Base-by-base conservation (phyloP, 2,797 vertebrate genomes). In the Sarcoramphus papa region DNA sequence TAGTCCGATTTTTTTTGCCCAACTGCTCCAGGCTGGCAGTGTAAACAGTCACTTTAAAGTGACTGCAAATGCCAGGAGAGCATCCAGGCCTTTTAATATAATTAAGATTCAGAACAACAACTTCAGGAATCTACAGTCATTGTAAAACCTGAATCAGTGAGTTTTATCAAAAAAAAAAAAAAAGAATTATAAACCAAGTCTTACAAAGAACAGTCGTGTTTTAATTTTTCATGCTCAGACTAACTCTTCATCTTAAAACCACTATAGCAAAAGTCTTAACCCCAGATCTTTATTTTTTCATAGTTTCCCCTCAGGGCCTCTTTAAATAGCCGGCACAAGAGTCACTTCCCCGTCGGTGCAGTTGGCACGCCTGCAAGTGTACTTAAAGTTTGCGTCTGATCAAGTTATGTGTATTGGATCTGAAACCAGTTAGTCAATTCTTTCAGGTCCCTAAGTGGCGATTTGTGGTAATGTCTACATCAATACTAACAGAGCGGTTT, bases 391-490 rank as follows among this genome's bases (percentile, higher is more conserved):
- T 98, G 98, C 85, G 97, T 98, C 98, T 98, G 98, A 98, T 98
- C 98, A 98, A 97, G 98, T 98, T 98, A 98, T 98, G 97, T 98
- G 97, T 98, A 98, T 98, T 98, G 98, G 98, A 98, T 98, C 98
- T 98, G 98, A 98, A 98, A 98, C 98, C 98, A 98, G 98, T 97
- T 97, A 98, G 98, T 98, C 98, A 98, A 98, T 98, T 97, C 97
- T 88, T 98, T 96, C 97, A 97, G 96, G 98, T 98, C 98, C 98
- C 98, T 98, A 98, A 98, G 98, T 98, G 98, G 98, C 97, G 98
- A 98, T 98, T 98, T 98, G 98, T 98, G 98, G 98, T 98, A 98
- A 98, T 98, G 98, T 98, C 98, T 98, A 97, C 98, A 98, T 98
- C 98, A 98, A 98, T 98, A 98, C 95, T 94, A 97, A 93, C 91